Evolutionary conservation across 2,797 vertebrate genomes (phyloP).

Genomic region (Monodelphis domestica): DNA sequence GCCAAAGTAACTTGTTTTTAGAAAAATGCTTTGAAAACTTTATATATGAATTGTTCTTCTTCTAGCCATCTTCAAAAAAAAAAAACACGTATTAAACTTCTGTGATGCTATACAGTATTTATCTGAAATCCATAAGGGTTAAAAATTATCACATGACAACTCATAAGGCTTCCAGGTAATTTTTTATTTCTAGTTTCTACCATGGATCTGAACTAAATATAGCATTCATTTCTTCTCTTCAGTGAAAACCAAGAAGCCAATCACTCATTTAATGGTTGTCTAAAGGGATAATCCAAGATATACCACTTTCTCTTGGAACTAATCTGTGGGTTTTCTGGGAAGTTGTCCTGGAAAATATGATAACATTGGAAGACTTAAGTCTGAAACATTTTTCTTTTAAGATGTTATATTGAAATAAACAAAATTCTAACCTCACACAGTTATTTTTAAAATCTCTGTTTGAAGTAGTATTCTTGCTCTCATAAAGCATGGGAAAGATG

Average conservation of each 20-base stretch:
- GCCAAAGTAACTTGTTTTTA: background rate
- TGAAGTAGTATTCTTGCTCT: background rate
- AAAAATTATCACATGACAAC: background rate
- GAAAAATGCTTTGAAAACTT: background rate
- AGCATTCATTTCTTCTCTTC: background rate
- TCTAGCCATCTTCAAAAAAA: background rate
- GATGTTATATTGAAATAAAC: background rate
- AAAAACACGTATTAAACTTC: background rate
- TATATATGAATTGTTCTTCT: background rate
- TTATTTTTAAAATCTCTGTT: background rate
- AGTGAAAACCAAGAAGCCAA: background rate
- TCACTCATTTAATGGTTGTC: background rate
- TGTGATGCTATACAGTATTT: background rate
- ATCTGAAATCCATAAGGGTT: background rate
- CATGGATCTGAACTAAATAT: background rate
- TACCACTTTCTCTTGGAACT: background rate
- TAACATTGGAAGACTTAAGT: background rate
- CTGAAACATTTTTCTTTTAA: background rate
- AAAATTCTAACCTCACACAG: background rate
- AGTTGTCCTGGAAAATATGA: background rate
- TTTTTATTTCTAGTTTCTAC: background rate
- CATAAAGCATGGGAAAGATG: background rate
- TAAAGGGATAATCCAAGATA: background rate
- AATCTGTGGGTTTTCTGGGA: background rate
- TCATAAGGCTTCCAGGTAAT: background rate